Base-by-base conservation (phyloP, 2,113 vertebrate species). In the Tetrax tetrax region DNA sequence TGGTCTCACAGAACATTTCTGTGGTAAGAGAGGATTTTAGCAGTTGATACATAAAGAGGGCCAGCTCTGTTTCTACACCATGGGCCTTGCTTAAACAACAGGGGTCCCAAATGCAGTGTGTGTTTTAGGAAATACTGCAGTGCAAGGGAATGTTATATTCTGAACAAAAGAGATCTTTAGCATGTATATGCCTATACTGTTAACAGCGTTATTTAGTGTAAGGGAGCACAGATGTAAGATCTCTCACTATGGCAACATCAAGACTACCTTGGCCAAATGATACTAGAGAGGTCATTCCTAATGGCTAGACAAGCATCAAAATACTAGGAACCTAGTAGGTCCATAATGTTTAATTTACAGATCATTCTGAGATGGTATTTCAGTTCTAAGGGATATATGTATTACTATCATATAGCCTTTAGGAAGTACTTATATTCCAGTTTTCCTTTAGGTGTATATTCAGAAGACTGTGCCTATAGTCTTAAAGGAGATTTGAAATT, bases 1-100 rank as follows among this genome's bases (percentile, higher is more conserved):
- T 87, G 95, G 93, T 96, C 82, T 86, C 2, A 0, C 92, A 80
- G 80, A 94, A 91, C 81, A 82, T 95, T 91, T 97, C 78, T 93
- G 94, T 93, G 81, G 89, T 94, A 93, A 3, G 28, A 95, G 54
- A 61, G 45, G 6, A 56, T 82, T 97, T 95, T 93, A 89, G 87
- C 87, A n/a, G 43, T 25, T 24, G 78, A 74, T 94, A 29, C n/a
- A 14, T 59, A 41, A 77, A 81, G 75, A 65, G 53, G 60, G 27
- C 59, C 69, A 79, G 65, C 65, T 63, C 66, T 63, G 54, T 71
- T 87, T 78, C 23, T 93, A 70, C 29, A 2, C 38, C 70, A 6
- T 21, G 86, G 66, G 84, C 63, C 74, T 68, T 66, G 20, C 63
- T 86, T 45, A 54, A 86, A 61, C 74, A 69, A 37, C 18, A 90